Evolutionary conservation across 2,113 vertebrate genomes (phyloP), one percentile per base, ranked within the genome.

Genomic region (Trogon surrucura): DNA sequence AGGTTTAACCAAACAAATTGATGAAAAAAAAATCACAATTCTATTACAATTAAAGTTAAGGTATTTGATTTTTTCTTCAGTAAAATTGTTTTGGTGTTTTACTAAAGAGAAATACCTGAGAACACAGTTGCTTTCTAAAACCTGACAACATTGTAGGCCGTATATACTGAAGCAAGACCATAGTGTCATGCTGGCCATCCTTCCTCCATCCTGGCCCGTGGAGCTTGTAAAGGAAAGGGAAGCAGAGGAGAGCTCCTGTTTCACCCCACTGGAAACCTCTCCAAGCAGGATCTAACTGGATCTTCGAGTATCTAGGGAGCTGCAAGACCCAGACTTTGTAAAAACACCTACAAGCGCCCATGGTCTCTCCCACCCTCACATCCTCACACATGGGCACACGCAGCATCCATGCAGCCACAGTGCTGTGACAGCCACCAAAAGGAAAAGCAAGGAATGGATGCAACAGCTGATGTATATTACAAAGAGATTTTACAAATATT

Each of bases 291-390:
- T 38, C 34, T 56, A n/a, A 45, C 12, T 60, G 36, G 13, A 81
- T 82, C 88, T 82, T 17, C 18, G 22, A 51, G 32, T 38, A 60
- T 13, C 16, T 0, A 0, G 5, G 16, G 10, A 65, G 7, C 29
- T 83, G 26, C 29, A 66, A 87, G 26, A 66, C 29, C 17, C 32
- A 32, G 34, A 22, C 30, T 38, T 47, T 67, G 32, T 29, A 78
- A 85, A 66, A 81, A 18, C 29, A 73, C 21, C 18, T 41, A 6
- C 0, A 3, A 80, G 26, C 6, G 12, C 9, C 64, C 13, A 20
- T 14, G 38, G 29, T 54, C 18, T 70, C 51, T 66, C n/a, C 11
- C 0, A 1, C 10, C 6, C 12, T 64, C 16, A 57, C 0, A 1
- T 10, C 6, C 12, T 64, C 16, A 57, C 25, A 45, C 7, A 4